A percentile compares a stretch with the other conserved stretches of the same genome.
Evolutionary conservation across 2,888 invertebrate species (phyloP).

Genomic region (Aleiodes alternator): DNA sequence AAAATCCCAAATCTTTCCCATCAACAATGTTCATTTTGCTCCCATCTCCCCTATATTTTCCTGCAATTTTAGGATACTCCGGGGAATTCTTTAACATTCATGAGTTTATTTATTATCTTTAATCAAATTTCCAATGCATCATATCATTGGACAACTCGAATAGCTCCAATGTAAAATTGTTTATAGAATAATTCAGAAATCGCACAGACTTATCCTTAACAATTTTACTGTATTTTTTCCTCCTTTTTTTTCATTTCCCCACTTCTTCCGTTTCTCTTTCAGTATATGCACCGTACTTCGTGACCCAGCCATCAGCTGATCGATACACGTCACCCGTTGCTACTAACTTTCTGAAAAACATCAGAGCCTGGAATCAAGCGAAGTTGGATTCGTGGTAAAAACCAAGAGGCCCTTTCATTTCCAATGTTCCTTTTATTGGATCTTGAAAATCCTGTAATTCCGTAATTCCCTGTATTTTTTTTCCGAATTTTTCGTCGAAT

Average conservation of each 20-base stretch:
- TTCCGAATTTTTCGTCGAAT: no score
- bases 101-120: no score
- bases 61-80: no score
- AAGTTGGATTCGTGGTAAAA: conserved; percentile 29
- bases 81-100: no score
- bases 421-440: conserved; percentile 10
- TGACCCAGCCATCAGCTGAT: conserved; percentile 70
- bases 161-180: no score
- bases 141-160: no score
- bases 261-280: conserved; percentile 5
- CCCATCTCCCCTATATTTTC: no score
- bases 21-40: no score
- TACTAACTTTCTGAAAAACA: conserved; percentile 63
- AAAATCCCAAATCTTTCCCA: no score
- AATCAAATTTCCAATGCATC: no score
- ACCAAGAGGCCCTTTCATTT: conserved; percentile 6
- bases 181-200: conserved; percentile 14
- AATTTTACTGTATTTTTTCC: conserved; percentile 11
- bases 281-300: conserved; percentile 57
- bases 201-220: conserved; percentile 17
- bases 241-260: neutral
- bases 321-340: conserved; percentile 65
- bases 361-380: conserved; percentile 51
- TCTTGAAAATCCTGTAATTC: neutral
- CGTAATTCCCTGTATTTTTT: neutral